These are phyloP conservation scores for Dipodomys spectabilis DNA, from an alignment of 2,113 vertebrate species.

Conservation along the genomic window DNA sequence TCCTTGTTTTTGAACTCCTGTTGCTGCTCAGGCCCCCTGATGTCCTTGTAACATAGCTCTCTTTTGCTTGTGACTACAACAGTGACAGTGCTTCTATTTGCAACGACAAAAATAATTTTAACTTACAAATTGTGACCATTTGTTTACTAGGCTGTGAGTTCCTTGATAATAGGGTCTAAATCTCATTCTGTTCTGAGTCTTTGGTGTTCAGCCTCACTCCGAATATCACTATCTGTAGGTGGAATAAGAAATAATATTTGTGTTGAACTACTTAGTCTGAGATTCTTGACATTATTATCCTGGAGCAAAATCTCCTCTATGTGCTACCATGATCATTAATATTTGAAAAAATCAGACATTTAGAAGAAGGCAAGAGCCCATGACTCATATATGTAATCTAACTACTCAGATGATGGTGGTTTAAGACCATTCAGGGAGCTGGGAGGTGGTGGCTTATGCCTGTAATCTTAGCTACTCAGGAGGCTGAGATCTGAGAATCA, in stretches of 20 bases:
- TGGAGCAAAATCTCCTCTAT: background rate
- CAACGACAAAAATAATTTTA: conserved; percentile 16
- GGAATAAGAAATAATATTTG: background rate
- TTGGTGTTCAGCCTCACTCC: background rate
- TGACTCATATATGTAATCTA: background rate
- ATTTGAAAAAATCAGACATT: background rate
- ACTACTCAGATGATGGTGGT: no score
- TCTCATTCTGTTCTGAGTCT: background rate
- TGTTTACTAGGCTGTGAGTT: background rate
- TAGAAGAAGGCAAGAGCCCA: no score
- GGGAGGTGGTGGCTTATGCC: no score
- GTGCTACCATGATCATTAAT: background rate
- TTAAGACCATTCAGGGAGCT: no score
- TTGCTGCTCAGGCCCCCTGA: background rate
- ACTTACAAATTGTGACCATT: conserved; percentile 4
- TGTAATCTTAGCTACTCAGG: no score
- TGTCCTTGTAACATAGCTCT: conserved; percentile 21
- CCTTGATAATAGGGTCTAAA: background rate
- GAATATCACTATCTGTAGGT: background rate
- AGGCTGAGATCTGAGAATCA: no score
- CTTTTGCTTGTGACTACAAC: conserved; percentile 14
- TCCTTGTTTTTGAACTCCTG: background rate
- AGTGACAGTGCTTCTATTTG: background rate
- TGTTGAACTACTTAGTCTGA: background rate
- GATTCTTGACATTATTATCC: background rate